phyloP scores from a whole-genome alignment of 2,113 vertebrate genomes.

The Proteles cristata region DNA sequence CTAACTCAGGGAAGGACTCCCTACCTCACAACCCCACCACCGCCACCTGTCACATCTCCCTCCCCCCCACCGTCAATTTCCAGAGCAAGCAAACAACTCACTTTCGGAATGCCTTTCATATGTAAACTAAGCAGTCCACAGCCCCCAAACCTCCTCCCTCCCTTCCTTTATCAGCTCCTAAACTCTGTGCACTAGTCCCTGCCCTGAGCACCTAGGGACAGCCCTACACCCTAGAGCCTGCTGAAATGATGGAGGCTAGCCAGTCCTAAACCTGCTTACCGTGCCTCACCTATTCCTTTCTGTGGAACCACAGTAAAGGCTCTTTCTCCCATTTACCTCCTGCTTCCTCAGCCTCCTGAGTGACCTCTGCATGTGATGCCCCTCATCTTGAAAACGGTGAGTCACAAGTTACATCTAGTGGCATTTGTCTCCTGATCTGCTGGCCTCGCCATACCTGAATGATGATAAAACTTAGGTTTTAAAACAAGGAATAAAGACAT shows the following conservation, averaged over 20 bases:
- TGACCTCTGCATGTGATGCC: accelerated
- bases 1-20: background rate
- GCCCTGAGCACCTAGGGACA: background rate
- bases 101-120: accelerated
- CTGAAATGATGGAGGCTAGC: background rate
- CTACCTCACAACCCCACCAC: no score
- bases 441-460: background rate
- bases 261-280: background rate
- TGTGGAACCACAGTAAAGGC: no score
- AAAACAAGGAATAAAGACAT: background rate
- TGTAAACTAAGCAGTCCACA: background rate
- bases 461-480: background rate
- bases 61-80: background rate
- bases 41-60: no score
- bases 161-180: background rate
- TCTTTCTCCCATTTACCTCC: background rate
- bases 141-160: accelerated
- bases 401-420: background rate
- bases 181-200: background rate
- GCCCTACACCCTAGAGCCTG: background rate
- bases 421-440: background rate
- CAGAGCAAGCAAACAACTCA: background rate
- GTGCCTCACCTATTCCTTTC: background rate
- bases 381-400: background rate
- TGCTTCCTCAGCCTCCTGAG: background rate